A percentile compares a stretch with the other conserved stretches of the same genome.
phyloP scores from a whole-genome alignment of 2,797 vertebrate genomes.

The Gymnothorax reevesii region DNA sequence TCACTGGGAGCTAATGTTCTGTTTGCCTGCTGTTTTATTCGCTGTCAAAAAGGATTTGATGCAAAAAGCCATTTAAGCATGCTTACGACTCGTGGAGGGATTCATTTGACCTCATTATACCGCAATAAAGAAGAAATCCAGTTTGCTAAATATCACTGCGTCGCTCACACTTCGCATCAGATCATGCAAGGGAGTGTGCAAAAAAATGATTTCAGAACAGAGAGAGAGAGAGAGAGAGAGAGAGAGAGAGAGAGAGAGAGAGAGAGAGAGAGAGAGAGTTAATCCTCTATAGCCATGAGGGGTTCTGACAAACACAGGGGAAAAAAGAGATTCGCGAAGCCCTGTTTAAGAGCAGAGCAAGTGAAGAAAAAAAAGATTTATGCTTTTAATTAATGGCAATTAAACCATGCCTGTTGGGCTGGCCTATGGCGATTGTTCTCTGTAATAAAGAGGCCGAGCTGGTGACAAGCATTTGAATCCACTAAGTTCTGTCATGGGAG shows the following conservation, averaged over 20 bases:
- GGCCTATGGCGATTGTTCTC: conserved; percentile 99
- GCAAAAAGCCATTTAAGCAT: conserved; percentile 92
- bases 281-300: conserved; percentile 86
- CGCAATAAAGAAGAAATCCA: conserved; percentile 97
- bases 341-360: conserved; percentile 97
- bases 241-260: conserved; percentile 51
- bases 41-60: conserved; percentile 97
- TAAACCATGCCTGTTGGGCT: conserved; percentile 99
- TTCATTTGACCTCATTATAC: conserved; percentile 99
- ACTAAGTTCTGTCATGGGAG: conserved; percentile 99
- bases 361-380: conserved; percentile 98
- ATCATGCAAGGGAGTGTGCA: conserved; percentile 87
- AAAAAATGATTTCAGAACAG: conserved; percentile 89
- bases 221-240: conserved; percentile 53
- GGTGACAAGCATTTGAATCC: conserved; percentile 99
- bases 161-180: conserved; percentile 89
- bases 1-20: conserved; percentile 84
- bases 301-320: conserved; percentile 88
- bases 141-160: conserved; percentile 99
- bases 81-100: conserved; percentile 89
- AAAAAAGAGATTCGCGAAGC: conserved; percentile 83
- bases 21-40: conserved; percentile 93
- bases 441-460: conserved; percentile 97
- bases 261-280: conserved; percentile 51
- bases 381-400: conserved; percentile 99